Base-by-base conservation (phyloP, 2,113 vertebrate species). In the Gallinago undulata region DNA sequence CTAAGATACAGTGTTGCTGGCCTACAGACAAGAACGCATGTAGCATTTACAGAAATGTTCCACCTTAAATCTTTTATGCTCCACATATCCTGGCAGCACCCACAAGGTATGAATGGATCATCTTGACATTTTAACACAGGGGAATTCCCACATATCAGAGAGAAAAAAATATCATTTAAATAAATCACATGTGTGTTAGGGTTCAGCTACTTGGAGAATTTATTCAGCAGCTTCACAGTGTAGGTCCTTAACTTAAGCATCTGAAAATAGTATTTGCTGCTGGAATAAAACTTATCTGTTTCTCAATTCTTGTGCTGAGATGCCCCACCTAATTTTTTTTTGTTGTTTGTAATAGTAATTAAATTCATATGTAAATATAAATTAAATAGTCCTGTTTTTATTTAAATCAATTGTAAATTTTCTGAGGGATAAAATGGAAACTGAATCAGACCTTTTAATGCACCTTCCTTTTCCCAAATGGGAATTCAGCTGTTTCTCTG, bases 181-280 rank as follows among this genome's bases (percentile, higher is more conserved):
- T 83, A 53, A 84, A 70, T 69, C 69, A 60, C 41, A 5, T 19
- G 8, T 66, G 31, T 76, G n/a, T 56, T 79, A 73, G 57, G 35
- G 60, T 85, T 93, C 62, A 82, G 62, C 57, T 70, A 41, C 75
- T 48, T 66, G 31, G 51, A 73, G 76, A 78, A 64, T 53, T 75
- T 53, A 78, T 60, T 90, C 93, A 90, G 86, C 89, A 90, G 94
- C 82, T 74, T 90, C 70, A 55, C 43, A 17, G 31, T 78, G 48
- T 43, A 68, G 35, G 55, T 80, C 77, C 75, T 74, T 82, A 82
- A 60, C 76, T 75, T 83, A 56, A 62, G 45, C 19, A 11, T 11
- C 50, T 67, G 90, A 81, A 82, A 78, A 25, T 25, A 41, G 48
- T 77, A 37, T 62, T 89, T 95, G 94, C 82, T 96, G 94, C 94